Base-by-base conservation (phyloP, 1,140 invertebrate genomes). In the Tyrophagus putrescentiae region DNA sequence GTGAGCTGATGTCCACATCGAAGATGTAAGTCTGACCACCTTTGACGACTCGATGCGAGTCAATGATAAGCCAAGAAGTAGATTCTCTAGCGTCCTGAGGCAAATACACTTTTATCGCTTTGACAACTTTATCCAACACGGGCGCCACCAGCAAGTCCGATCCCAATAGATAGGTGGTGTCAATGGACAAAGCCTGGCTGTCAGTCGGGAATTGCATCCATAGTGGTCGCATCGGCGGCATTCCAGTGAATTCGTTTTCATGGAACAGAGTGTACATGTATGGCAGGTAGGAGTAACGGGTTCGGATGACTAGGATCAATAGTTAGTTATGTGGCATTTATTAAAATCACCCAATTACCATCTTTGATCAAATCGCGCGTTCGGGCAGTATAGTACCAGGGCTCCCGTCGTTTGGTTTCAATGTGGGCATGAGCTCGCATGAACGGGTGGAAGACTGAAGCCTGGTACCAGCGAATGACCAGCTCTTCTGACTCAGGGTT, bases 221-320 rank as follows among this genome's bases (percentile, higher is more conserved):
- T 11, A 96, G 66, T 1, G 95, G 92, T 50, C 87, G 75, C 74
- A 97, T 89, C 0, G 94, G 84, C 0, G 95, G 92, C 69, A 65
- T 65, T 63, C 69, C 76, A 62, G 78, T 82, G 23, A 78, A 68
- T 61, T 92, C 84, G 68, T 92, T 84, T 67, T 96, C 83, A 71
- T 87, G 86, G 74, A 98, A 98, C 7, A 94, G 69, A 0, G 93
- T 96, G 72, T 99, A 96, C 92, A 91, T 97, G 61, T 85, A 80
- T 4, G 96, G 93, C 16, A 98, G 72, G 61, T 90, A 84, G 0
- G 81, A 79, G 68, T 99, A 98, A 52, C 95, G 78, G 23, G 79
- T 74, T 42, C 86, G 73, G 32, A 96, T 75, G 0, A 89, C 83
- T 44, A 48, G 7, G 25, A 39, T 39, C 36, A 39, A 13, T n/a